Conservation (phyloP, 2,797 vertebrate genomes). For the Salmo trutta region DNA sequence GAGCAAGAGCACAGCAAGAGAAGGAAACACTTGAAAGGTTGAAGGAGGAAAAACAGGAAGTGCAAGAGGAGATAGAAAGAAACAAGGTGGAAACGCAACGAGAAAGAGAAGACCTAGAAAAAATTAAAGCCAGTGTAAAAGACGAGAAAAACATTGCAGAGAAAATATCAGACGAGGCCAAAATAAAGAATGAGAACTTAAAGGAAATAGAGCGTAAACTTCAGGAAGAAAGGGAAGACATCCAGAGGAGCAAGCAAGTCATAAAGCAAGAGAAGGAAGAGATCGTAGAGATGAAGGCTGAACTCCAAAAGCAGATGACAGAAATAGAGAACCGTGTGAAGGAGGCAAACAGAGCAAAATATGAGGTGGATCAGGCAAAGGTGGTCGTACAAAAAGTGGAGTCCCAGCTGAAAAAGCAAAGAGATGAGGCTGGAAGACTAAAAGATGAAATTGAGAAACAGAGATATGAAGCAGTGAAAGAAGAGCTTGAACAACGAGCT, state of each 20-base stretch:
- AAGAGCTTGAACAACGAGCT: conserved; percentile 9
- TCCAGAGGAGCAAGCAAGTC: not conserved
- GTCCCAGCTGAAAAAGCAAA: conserved; percentile 1
- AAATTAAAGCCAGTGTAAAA: not conserved
- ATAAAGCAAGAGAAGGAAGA: not conserved
- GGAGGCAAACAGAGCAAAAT: not conserved
- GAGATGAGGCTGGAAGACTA: not conserved
- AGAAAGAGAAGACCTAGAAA: conserved; percentile 2
- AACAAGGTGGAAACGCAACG: not conserved
- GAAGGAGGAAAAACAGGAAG: not conserved
- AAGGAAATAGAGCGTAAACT: conserved; percentile 2
- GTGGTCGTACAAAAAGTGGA: not conserved
- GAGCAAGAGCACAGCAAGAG: conserved; percentile 1
- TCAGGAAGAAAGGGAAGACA: conserved; percentile 10
- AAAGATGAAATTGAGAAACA: conserved; percentile 10
- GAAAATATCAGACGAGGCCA: not conserved
- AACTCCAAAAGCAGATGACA: not conserved
- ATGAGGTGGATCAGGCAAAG: conserved; percentile 4
- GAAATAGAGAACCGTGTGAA: not conserved
- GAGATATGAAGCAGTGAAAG: conserved; percentile 7
- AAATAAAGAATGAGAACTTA: not conserved
- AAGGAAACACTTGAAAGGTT: not conserved
- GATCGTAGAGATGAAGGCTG: conserved; percentile 1
- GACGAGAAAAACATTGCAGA: not conserved
- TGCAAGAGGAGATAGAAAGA: not conserved